Conservation (phyloP, 1,140 invertebrate species). For the Aricia agestis region DNA sequence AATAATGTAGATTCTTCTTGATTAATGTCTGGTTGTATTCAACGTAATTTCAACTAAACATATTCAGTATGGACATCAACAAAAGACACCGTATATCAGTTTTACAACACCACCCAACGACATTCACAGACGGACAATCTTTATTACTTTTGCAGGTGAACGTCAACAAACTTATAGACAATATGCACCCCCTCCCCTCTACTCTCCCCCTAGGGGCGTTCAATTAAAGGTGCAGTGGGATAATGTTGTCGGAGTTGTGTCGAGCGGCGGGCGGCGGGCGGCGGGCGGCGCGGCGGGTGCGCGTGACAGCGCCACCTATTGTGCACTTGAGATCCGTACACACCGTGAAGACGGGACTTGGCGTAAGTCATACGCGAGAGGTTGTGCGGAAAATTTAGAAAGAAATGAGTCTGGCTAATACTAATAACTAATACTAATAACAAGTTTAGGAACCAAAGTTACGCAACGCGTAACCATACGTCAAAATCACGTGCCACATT, state of each 20-base stretch:
- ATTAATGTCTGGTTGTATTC: too few relatives aligned
- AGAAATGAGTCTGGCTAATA: too few relatives aligned
- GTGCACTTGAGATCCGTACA: constrained; percentile 43
- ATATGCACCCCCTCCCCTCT: not conserved
- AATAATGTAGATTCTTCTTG: too few relatives aligned
- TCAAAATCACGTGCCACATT: too few relatives aligned
- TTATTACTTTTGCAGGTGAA: not conserved
- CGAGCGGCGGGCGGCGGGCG: constrained; percentile 37
- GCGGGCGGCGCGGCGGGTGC: constrained; percentile 32
- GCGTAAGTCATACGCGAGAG: constrained; percentile 15
- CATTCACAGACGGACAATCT: too few relatives aligned
- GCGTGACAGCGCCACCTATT: constrained; percentile 50
- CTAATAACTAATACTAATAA: too few relatives aligned
- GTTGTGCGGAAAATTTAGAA: not conserved
- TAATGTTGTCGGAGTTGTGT: constrained; percentile 56
- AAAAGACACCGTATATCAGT: too few relatives aligned
- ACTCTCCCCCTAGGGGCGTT: constrained; percentile 19
- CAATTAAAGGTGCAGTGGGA: constrained; percentile 46
- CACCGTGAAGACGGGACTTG: constrained; percentile 30
- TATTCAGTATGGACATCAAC: too few relatives aligned
- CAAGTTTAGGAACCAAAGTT: too few relatives aligned
- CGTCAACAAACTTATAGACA: not conserved
- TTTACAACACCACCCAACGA: too few relatives aligned
- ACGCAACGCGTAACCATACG: too few relatives aligned
- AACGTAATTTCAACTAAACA: too few relatives aligned